A percentile compares a stretch with the other conserved stretches of the same genome.
phyloP scores from a whole-genome alignment of 2,797 vertebrate species.

The Xenopus petersii region DNA sequence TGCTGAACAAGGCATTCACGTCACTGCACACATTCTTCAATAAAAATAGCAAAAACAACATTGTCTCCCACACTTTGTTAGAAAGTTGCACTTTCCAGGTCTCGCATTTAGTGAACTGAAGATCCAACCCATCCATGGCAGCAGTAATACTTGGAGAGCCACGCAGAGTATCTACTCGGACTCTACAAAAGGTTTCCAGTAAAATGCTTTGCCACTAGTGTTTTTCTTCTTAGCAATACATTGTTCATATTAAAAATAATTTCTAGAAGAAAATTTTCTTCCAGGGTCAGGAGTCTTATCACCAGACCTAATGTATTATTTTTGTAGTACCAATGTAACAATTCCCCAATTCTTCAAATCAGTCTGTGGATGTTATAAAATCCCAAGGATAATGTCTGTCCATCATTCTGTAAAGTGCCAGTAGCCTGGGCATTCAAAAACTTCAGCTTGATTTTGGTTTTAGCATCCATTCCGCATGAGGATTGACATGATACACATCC shows the following conservation, averaged over 20 bases:
- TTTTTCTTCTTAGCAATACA: slow-evolving; percentile 26
- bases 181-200: background rate
- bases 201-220: slow-evolving; percentile 21
- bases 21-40: slow-evolving; percentile 23
- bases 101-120: slow-evolving; percentile 16
- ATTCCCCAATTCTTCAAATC: background rate
- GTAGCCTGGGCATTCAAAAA: slow-evolving; percentile 27
- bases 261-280: slow-evolving; percentile 14
- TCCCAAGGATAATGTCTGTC: too few relatives aligned
- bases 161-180: too few relatives aligned
- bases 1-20: slow-evolving; percentile 22
- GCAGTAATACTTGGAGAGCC: slow-evolving; percentile 36
- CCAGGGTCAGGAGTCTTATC: slow-evolving; percentile 9
- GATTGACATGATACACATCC: slow-evolving; percentile 79
- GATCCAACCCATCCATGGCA: slow-evolving; percentile 13
- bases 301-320: slow-evolving; percentile 13
- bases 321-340: slow-evolving; percentile 26
- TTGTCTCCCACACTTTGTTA: background rate
- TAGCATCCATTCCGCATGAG: slow-evolving; percentile 83
- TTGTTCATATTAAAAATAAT: slow-evolving; percentile 5
- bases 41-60: slow-evolving; percentile 15
- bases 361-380: background rate
- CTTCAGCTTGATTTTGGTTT: slow-evolving; percentile 72
- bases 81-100: slow-evolving; percentile 4
- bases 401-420: background rate